Conservation (phyloP, 2,797 vertebrate genomes). For the Lemur catta region DNA sequence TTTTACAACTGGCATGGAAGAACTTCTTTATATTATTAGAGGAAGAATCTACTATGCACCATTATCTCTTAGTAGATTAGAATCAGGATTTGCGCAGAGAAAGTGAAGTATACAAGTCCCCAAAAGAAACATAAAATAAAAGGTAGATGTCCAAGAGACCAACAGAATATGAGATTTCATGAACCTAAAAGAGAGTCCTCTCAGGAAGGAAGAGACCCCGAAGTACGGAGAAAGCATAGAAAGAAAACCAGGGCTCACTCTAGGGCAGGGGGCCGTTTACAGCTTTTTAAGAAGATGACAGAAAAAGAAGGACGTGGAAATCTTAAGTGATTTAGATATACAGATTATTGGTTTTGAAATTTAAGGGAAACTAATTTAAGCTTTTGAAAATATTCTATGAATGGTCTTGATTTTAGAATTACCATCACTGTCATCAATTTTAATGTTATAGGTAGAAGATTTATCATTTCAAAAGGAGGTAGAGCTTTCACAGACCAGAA, state of each 20-base stretch:
- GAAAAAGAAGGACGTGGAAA: not conserved
- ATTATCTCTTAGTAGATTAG: not conserved
- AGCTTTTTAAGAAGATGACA: not conserved
- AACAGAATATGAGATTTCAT: not conserved
- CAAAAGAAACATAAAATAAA: slow-evolving; percentile 1
- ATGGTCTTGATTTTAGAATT: not conserved
- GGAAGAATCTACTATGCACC: not conserved
- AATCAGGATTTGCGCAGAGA: not conserved
- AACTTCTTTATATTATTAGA: slow-evolving; percentile 9
- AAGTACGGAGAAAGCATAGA: not conserved
- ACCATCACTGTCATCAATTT: not conserved
- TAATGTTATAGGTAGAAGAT: not conserved
- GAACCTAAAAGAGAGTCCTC: not conserved
- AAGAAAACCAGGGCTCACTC: not conserved
- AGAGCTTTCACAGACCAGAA: not conserved
- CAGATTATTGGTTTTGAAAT: not conserved
- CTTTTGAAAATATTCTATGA: not conserved
- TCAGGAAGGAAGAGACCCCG: not conserved
- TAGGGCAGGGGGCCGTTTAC: not conserved
- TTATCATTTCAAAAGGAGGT: slow-evolving; percentile 1
- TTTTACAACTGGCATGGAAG: slow-evolving; percentile 8
- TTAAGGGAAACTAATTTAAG: not conserved
- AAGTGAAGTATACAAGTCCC: not conserved
- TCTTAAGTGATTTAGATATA: not conserved
- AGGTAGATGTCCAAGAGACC: not conserved